Evolutionary conservation across 2,113 vertebrate species (phyloP), one percentile per base, ranked within the genome.

Genomic region (Rallus limicola): DNA sequence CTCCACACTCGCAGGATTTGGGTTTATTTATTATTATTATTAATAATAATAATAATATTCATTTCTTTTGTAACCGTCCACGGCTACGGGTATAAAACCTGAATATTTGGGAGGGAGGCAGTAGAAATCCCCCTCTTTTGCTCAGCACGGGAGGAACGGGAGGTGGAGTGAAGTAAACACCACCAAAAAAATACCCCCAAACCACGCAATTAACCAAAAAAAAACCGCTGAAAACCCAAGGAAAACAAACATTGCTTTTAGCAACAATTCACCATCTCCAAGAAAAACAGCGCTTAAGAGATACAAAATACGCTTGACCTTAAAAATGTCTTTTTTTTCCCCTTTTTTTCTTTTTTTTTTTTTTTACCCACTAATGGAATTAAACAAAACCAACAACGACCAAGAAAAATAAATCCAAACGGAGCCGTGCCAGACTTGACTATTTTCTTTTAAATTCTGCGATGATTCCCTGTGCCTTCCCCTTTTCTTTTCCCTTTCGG

Each of bases 191-290:
- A 44, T 36, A 44, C 42, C 42, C 50, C 50, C 23, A 48, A 48
- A 19, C 46, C 46, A 24, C 12, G 38, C 71, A 52, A 36, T 83
- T 60, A 65, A 92, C 86, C 28, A n/a, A 72, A 76, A 78, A 36
- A 36, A 81, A 64, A 5, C 50, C 59, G 11, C 71, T 70, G 44
- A 75, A 93, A 94, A 18, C 59, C 50, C 80, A 67, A 88, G 56
- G 24, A 72, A 94, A 96, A 88, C 50, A 74, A 94, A 74, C 65
- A 83, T 20, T 11, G 77, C 85, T 80, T 91, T 89, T 42, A 93
- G 85, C 91, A 91, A 86, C 79, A 79, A 96, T 83, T 89, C 76
- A 9, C 68, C 58, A 48, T 2, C 77, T 86, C 91, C 85, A 80
- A 91, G 67, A 71, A 53, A 89, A 93, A 89, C 71, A 93, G 28